These are phyloP conservation scores for Falco berigora DNA, from an alignment of 2,797 vertebrate species.

Conservation along the genomic window DNA sequence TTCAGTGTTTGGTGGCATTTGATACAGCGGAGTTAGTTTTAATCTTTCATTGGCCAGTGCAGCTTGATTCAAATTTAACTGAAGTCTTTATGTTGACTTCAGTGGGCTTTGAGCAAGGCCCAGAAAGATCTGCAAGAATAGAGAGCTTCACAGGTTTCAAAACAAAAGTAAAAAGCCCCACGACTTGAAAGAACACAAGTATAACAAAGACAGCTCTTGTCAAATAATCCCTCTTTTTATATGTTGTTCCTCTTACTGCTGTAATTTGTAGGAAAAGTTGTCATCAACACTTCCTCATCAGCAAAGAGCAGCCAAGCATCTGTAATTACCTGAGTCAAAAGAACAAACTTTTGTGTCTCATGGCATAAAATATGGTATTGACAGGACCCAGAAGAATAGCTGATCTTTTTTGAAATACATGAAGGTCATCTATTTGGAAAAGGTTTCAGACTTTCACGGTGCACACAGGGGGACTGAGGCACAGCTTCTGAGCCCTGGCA, in stretches of 20 bases:
- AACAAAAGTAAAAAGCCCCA: neutral
- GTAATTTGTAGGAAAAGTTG: neutral
- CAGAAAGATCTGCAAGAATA: neutral
- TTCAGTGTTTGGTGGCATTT: neutral
- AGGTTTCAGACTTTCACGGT: neutral
- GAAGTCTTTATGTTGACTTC: neutral
- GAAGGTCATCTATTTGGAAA: neutral
- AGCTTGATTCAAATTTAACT: neutral
- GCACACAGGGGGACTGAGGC: fast-evolving
- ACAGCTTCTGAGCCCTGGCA: neutral
- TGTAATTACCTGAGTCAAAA: neutral
- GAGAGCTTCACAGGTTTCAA: neutral
- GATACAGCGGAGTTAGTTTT: neutral
- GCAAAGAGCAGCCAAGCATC: neutral
- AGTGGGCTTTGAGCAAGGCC: neutral
- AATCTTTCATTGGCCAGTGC: neutral
- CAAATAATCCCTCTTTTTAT: neutral
- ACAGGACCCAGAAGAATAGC: neutral
- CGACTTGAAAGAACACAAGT: neutral
- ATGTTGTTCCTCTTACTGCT: neutral
- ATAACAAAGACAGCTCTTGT: neutral
- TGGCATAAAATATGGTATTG: neutral
- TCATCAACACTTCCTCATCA: neutral
- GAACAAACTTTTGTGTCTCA: neutral
- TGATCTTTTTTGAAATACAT: neutral